Conservation (phyloP, 1,140 invertebrate species). For the Lepidostoma basale region DNA sequence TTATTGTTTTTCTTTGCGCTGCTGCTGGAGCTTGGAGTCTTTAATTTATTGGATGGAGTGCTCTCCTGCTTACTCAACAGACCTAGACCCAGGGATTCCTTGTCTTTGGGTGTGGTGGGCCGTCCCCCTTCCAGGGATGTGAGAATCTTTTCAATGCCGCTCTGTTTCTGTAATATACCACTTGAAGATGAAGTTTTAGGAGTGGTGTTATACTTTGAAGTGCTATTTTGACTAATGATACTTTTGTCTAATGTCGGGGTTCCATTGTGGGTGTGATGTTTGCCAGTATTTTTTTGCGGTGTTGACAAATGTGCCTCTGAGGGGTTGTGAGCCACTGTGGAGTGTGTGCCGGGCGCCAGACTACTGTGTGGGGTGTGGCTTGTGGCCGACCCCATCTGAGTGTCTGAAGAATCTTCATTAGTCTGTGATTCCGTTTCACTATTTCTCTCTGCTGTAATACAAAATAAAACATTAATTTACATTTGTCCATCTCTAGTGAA, state of each 20-base stretch:
- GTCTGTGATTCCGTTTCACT: conserved; percentile 90
- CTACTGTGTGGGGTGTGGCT: conserved; percentile 48
- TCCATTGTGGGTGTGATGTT: conserved; percentile 69
- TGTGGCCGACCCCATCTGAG: conserved; percentile 63
- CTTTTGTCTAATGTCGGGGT: conserved; percentile 53
- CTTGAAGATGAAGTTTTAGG: conserved; percentile 59
- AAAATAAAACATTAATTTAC: neutral
- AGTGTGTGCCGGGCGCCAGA: conserved; percentile 66
- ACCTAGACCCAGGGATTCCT: conserved; percentile 56
- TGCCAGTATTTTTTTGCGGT: conserved; percentile 65
- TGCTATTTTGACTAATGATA: conserved; percentile 44
- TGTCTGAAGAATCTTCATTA: conserved; percentile 75
- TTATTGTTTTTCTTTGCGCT: conserved; percentile 71
- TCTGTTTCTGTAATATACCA: conserved; percentile 61
- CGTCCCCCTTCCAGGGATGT: conserved; percentile 54
- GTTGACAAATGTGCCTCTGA: conserved; percentile 66
- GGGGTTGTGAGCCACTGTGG: conserved; percentile 68
- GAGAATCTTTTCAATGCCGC: conserved; percentile 58
- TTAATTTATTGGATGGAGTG: conserved; percentile 64
- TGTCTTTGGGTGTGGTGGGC: conserved; percentile 62
- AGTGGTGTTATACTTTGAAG: conserved; percentile 58
- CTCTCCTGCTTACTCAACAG: conserved; percentile 54
- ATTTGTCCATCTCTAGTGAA: neutral
- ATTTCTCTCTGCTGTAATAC: conserved; percentile 73
- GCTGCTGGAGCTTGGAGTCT: conserved; percentile 60